Percentiles rank a stretch among this genome's conserved stretches.
Conservation (phyloP, 1,140 invertebrate species). For the Thereuonema tuberculata region DNA sequence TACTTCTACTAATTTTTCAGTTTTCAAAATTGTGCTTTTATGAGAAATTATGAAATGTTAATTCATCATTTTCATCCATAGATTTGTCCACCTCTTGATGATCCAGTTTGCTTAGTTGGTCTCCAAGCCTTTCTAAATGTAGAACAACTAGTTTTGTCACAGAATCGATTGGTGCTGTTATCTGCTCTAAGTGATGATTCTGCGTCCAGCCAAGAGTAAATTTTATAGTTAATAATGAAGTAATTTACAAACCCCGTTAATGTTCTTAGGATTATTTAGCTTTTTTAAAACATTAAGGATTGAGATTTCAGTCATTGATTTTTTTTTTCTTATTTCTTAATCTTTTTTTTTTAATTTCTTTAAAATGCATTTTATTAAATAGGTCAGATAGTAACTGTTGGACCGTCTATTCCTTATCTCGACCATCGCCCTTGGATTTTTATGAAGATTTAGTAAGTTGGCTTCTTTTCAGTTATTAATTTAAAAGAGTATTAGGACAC, state of each 20-base stretch:
- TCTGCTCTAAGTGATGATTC: constrained; percentile 41
- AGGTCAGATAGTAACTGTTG: constrained; percentile 17
- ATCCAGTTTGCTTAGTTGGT: constrained; percentile 55
- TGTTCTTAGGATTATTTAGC: too few relatives aligned
- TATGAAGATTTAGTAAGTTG: constrained; percentile 17
- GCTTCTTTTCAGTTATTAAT: too few relatives aligned
- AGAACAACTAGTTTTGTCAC: constrained; percentile 44
- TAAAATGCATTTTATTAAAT: constrained; percentile 8
- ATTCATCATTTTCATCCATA: too few relatives aligned
- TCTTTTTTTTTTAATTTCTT: neutral
- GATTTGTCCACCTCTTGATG: constrained; percentile 42
- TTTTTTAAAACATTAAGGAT: too few relatives aligned
- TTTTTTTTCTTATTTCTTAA: constrained; percentile 7
- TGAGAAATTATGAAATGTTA: too few relatives aligned
- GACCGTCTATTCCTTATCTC: constrained; percentile 25
- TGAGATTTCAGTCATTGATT: neutral
- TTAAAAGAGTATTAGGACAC: too few relatives aligned
- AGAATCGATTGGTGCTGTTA: constrained; percentile 47
- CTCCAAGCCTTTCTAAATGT: constrained; percentile 56
- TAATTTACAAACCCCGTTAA: constrained; percentile 16
- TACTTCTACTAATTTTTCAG: too few relatives aligned
- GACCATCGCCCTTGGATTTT: constrained; percentile 21
- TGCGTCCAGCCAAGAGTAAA: constrained; percentile 28
- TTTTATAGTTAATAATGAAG: constrained; percentile 14
- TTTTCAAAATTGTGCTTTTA: too few relatives aligned